Evolutionary conservation across 2,888 invertebrate genomes (phyloP).

Genomic region (Acronicta alni): DNA sequence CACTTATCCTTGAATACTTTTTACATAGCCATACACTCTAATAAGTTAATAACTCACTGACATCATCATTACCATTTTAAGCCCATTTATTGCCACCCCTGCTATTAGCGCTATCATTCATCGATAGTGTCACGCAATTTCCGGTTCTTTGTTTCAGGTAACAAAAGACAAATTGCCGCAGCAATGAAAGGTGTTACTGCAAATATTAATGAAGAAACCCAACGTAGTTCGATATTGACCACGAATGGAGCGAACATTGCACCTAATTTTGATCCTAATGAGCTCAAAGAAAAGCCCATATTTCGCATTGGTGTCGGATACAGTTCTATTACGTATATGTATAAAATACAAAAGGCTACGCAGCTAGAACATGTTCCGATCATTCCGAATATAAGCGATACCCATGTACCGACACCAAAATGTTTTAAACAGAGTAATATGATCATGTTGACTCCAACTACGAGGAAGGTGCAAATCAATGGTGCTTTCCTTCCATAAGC

Average conservation of each 20-base stretch:
- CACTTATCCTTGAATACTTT: slow-evolving; percentile 10
- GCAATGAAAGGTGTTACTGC: slow-evolving; percentile 67
- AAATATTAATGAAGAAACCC: slow-evolving; percentile 71
- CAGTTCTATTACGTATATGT: slow-evolving; percentile 69
- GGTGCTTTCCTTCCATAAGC: slow-evolving; percentile 62
- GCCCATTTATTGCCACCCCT: slow-evolving; percentile 30
- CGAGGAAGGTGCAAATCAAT: slow-evolving; percentile 45
- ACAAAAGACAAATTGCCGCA: slow-evolving; percentile 60
- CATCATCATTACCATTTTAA: slow-evolving; percentile 39
- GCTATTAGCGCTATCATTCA: slow-evolving; percentile 43
- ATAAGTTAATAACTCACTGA: slow-evolving; percentile 29
- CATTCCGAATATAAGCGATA: slow-evolving; percentile 58
- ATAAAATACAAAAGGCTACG: slow-evolving; percentile 59
- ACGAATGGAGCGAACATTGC: slow-evolving; percentile 74
- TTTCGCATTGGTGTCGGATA: slow-evolving; percentile 75
- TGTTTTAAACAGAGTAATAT: slow-evolving; percentile 60
- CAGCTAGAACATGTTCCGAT: slow-evolving; percentile 58
- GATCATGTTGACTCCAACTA: slow-evolving; percentile 61
- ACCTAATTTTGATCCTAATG: slow-evolving; percentile 68
- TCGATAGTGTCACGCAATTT: slow-evolving; percentile 69
- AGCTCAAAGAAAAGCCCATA: slow-evolving; percentile 69
- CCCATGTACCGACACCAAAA: slow-evolving; percentile 60
- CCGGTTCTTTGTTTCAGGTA: slow-evolving; percentile 75
- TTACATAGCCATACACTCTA: slow-evolving; percentile 6
- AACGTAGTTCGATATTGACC: slow-evolving; percentile 64